Conservation (phyloP, 2,113 vertebrate genomes). For the Myotis lucifugus region DNA sequence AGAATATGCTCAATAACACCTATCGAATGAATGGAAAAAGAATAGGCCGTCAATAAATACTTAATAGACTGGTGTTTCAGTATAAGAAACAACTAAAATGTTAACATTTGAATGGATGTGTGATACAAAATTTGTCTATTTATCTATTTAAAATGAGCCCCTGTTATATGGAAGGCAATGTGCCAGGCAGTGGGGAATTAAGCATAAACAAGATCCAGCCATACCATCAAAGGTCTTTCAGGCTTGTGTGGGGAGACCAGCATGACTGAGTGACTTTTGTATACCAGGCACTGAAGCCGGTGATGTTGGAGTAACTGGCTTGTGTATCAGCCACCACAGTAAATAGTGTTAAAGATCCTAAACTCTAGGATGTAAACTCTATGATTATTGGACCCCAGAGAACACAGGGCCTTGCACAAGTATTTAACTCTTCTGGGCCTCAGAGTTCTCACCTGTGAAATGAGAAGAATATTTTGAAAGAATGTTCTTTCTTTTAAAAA, state of each 20-base stretch:
- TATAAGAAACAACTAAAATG: slow-evolving; percentile 16
- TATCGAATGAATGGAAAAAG: not conserved
- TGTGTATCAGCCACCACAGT: not conserved
- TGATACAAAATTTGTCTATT: not conserved
- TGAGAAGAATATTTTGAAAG: not conserved
- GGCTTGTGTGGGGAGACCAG: not conserved
- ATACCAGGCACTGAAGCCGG: not conserved
- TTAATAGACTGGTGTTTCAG: not conserved
- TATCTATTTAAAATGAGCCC: not conserved
- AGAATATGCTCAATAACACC: not conserved
- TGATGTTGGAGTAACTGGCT: not conserved
- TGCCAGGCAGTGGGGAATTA: not conserved
- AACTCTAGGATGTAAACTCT: not conserved
- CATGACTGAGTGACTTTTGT: not conserved
- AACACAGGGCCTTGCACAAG: not conserved
- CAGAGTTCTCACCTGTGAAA: not conserved
- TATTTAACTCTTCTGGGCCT: not conserved
- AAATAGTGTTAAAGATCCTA: not conserved
- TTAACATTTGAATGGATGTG: not conserved
- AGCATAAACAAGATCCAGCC: not conserved
- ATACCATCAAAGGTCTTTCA: not conserved
- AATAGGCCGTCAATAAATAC: not conserved
- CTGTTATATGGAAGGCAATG: not conserved
- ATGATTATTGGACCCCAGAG: not conserved
- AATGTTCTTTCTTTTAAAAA: slow-evolving; percentile 36